A percentile compares a stretch with the other conserved stretches of the same genome.
These are phyloP conservation scores for Oscheius sp. DNA, from an alignment of 2,888 invertebrate species.

Conservation along the genomic window DNA sequence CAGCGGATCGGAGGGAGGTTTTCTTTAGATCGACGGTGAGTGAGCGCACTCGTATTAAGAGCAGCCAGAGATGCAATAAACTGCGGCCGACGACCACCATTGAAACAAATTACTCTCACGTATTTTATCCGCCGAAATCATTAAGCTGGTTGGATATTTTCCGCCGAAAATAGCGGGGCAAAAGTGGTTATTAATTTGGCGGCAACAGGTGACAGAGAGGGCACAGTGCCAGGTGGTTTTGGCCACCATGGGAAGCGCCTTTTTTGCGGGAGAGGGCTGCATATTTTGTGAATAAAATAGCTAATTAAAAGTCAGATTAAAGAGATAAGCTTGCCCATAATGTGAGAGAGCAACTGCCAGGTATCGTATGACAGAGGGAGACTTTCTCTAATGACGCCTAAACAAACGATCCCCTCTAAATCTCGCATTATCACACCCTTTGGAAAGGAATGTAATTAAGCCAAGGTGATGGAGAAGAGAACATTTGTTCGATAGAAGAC, in stretches of 20 bases:
- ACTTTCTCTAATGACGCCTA: slow-evolving; percentile 3
- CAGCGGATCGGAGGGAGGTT: slow-evolving; percentile 29
- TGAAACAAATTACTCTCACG: slow-evolving; percentile 13
- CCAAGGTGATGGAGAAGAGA: no score
- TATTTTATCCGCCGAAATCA: background rate
- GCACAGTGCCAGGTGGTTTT: slow-evolving; percentile 10
- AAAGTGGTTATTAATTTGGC: slow-evolving; percentile 18
- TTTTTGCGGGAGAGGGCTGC: background rate
- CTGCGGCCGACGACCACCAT: slow-evolving; percentile 22
- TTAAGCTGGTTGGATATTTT: background rate
- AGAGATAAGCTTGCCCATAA: slow-evolving; percentile 8
- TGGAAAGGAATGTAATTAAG: no score
- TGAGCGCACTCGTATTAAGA: slow-evolving; percentile 34
- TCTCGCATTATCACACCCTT: no score
- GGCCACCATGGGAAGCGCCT: slow-evolving; percentile 9
- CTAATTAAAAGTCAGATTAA: slow-evolving; percentile 5
- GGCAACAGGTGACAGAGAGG: slow-evolving; percentile 23
- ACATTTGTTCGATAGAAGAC: no score
- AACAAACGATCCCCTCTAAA: no score
- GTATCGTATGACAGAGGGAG: slow-evolving; percentile 22
- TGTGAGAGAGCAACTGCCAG: slow-evolving; percentile 23
- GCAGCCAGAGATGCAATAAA: slow-evolving; percentile 32
- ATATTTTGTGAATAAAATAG: background rate
- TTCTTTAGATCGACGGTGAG: slow-evolving; percentile 29
- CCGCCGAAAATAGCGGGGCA: background rate